phyloP scores from a whole-genome alignment of 2,113 vertebrate species.

The Pardalotus punctatus region DNA sequence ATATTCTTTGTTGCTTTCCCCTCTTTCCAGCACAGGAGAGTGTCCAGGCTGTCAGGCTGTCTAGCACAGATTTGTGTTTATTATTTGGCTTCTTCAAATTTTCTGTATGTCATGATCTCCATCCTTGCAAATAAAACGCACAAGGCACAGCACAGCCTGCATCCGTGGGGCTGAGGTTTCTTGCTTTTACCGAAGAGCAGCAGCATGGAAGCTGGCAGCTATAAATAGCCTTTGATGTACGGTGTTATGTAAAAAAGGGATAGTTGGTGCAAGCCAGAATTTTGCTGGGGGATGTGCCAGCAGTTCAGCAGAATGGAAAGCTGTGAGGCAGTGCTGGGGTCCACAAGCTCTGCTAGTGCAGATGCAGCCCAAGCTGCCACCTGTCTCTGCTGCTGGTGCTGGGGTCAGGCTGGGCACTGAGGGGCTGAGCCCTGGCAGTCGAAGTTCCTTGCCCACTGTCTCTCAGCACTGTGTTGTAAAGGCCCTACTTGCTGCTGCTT shows the following conservation, averaged over 20 bases:
- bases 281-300: neutral
- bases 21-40: no score
- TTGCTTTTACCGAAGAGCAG: neutral
- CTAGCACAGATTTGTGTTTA: neutral
- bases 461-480: neutral
- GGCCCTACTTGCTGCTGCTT: neutral
- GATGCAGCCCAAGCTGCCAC: neutral
- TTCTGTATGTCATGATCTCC: neutral
- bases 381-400: neutral
- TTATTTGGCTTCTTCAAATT: neutral
- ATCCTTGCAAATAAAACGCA: neutral
- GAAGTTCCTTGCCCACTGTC: neutral
- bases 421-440: neutral
- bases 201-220: neutral
- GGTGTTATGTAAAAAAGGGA: neutral
- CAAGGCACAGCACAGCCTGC: accelerated
- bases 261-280: neutral
- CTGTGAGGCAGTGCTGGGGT: neutral
- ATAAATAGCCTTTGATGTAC: neutral
- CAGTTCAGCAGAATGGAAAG: neutral
- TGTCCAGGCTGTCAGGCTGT: neutral
- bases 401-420: neutral
- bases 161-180: neutral
- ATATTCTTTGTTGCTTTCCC: neutral
- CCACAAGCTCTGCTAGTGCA: neutral